Percentiles rank a stretch among this genome's conserved stretches.
Conservation (phyloP, 2,888 invertebrate species). For the Pogonocherus hispidulus region DNA sequence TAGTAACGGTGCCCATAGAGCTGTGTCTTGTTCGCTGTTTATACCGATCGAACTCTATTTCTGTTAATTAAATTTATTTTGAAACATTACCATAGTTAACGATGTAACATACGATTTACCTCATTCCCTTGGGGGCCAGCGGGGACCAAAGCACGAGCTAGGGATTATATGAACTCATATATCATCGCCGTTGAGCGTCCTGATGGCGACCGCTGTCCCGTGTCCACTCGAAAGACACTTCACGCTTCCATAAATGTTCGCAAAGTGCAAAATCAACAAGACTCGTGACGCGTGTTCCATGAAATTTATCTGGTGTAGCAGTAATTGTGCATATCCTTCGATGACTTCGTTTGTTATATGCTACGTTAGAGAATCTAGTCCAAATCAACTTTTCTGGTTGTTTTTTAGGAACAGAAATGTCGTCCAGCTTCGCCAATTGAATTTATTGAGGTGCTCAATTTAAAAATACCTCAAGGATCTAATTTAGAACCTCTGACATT, state of each 20-base stretch:
- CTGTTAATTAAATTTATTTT: not conserved
- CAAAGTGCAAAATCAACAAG: constrained; percentile 55
- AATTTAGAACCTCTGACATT: too few species aligned
- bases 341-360: constrained; percentile 6
- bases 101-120: not conserved
- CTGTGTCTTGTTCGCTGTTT: not conserved
- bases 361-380: not conserved
- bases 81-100: not conserved
- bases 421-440: too few species aligned
- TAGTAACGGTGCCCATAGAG: too few species aligned
- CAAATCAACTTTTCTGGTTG: not conserved
- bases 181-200: constrained; percentile 8
- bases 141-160: not conserved
- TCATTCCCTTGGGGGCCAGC: not conserved
- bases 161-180: constrained; percentile 27
- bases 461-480: too few species aligned
- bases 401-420: too few species aligned
- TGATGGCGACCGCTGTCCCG: constrained; percentile 43
- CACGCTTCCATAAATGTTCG: constrained; percentile 54
- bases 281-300: constrained; percentile 31
- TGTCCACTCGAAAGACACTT: constrained; percentile 52
- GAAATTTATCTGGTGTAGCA: constrained; percentile 41
- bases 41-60: not conserved
- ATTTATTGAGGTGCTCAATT: too few species aligned
- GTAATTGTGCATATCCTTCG: constrained; percentile 30